These are phyloP conservation scores for Oscheius sp. DNA, from an alignment of 2,888 invertebrate species.

Conservation along the genomic window DNA sequence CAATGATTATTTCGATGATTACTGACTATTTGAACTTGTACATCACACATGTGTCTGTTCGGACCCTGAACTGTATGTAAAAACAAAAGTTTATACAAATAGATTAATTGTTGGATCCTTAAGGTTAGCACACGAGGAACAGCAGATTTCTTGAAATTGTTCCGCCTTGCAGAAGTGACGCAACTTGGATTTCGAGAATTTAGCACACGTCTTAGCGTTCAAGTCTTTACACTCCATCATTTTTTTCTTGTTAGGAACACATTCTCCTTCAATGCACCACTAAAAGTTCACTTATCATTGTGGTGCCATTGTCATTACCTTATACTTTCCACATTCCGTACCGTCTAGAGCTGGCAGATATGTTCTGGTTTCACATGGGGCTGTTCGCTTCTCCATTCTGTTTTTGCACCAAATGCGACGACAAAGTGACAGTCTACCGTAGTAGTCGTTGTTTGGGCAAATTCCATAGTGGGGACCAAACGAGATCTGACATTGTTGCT, in stretches of 20 bases:
- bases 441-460: constrained; percentile 60
- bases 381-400: constrained; percentile 46
- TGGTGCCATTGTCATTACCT: constrained; percentile 40
- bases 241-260: constrained; percentile 59
- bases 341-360: constrained; percentile 71
- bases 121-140: constrained; percentile 40
- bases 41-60: constrained; percentile 1
- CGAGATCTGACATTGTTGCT: constrained; percentile 67
- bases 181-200: constrained; percentile 55
- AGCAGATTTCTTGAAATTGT: constrained; percentile 53
- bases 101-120: constrained; percentile 22
- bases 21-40: constrained; percentile 15
- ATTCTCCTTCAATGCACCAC: constrained; percentile 69
- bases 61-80: not conserved
- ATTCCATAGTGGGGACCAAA: constrained; percentile 67
- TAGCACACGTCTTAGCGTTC: constrained; percentile 58
- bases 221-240: constrained; percentile 59
- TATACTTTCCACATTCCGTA: constrained; percentile 64
- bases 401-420: constrained; percentile 70
- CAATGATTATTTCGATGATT: not conserved
- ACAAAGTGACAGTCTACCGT: constrained; percentile 56
- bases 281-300: constrained; percentile 42
- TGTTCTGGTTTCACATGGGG: constrained; percentile 68
- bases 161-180: constrained; percentile 60
- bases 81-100: not conserved